Base-by-base conservation (phyloP, 2,888 invertebrate species). In the Tetheella fluctuosa region DNA sequence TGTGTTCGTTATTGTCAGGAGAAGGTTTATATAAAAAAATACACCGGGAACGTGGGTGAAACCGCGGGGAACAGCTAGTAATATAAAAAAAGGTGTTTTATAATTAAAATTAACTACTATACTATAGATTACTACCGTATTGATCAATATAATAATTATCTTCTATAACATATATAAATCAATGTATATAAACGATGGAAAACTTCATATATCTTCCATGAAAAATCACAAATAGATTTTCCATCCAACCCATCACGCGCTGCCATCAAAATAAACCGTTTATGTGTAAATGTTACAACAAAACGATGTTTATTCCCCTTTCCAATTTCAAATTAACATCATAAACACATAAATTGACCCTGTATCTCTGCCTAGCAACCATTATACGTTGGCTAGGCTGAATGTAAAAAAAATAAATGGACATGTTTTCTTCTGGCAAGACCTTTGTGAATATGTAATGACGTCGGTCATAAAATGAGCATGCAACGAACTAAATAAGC, bases 401-500 rank as follows among this genome's bases (percentile, higher is more conserved):
- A 34, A 34, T 13, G 39, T n/a, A 39, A n/a, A 39, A 39, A 39
- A 39, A 15, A n/a, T n/a, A n/a, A 3, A 30, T 10, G 13, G 34
- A 3, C 34, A 52, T 64, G 62, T 64, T 59, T 62, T 59, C 64
- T 61, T 53, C 37, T 62, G n/a, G 5, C 37, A 15, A 25, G 25
- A 37, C 39, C 62, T 48, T 57, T 63, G 64, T 73, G 80, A 79
- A 80, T 80, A 77, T 71, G 61, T 25, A 70, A 80, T 72, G 70
- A 74, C 68, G 52, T n/a, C 59, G n/a, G 39, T n/a, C n/a, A n/a
- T 77, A 83, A 76, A 77, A 75, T 73, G 71, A 71, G 71, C 77
- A 80, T 81, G 78, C 77, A 77, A 78, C 80, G 68, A 74, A 72
- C 78, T 79, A 78, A 76, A 75, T 81, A 77, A 71, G 69, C 70